Evolutionary conservation across 2,888 invertebrate genomes (phyloP), one percentile per base, ranked within the genome.

Genomic region (Melanostoma mellinum): DNA sequence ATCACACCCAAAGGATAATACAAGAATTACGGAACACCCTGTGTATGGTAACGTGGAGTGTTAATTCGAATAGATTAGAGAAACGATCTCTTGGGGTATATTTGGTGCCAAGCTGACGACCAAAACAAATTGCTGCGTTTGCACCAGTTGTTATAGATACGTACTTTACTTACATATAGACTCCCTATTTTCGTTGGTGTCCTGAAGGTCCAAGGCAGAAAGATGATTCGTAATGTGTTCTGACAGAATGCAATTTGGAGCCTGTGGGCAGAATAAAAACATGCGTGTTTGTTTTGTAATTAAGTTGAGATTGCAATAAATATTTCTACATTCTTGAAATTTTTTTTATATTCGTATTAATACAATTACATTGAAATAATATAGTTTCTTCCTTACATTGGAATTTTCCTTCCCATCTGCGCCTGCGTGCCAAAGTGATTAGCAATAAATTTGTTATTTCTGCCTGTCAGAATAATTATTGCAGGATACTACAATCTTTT

Each of bases 51-150:
- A 38, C 46, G 58, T 36, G 9, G 36, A 56, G 74, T 78, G 78
- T 67, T 78, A 78, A 78, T 78, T 78, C 78, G 78, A 72, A 72
- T 52, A 72, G 72, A 78, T 78, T 67, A 78, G 67, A 46, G 78
- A 40, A 65, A 58, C 58, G 53, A 67, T 65, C 65, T 60, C 60
- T 67, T 3, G 30, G 33, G 35, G 6, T 73, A 38, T 44, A 6
- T 20, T 55, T 76, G 69, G 61, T 60, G 53, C 32, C 42, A 9
- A 46, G 38, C 44, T 72, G 71, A 77, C 56, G 72, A 72, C 65
- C 58, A 53, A 46, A 65, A 63, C 60, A 72, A 67, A 72, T 78
- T 65, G 58, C 58, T 55, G 40, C 42, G 67, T 72, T 46, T 65
- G 65, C 71, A 65, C 65, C 56, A 52, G 52, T 44, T 48, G 44